A percentile compares a stretch with the other conserved stretches of the same genome.
Evolutionary conservation across 2,113 vertebrate species (phyloP).

Genomic region (Motacilla tschutschensis): DNA sequence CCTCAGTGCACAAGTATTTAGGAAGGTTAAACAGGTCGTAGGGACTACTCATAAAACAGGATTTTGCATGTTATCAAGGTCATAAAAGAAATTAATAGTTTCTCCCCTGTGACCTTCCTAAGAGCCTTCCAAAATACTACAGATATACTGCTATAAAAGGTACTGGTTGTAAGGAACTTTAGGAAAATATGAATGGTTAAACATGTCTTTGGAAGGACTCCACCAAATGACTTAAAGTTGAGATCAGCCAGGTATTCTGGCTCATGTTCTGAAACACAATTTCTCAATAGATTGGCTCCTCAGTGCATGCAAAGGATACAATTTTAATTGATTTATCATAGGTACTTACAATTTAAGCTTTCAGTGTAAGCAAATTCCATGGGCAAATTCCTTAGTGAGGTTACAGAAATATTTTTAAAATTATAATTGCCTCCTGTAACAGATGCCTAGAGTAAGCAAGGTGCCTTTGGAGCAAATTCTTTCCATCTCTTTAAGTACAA

Average conservation of each 20-base stretch:
- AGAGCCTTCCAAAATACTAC: not conserved
- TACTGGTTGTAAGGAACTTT: not conserved
- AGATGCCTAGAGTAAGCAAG: not conserved
- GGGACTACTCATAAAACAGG: not conserved
- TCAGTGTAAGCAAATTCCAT: not conserved
- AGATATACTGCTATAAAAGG: not conserved
- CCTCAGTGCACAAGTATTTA: not conserved
- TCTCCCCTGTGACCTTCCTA: not conserved
- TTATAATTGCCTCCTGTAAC: not conserved
- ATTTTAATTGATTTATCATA: not conserved
- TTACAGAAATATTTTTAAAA: not conserved
- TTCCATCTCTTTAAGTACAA: not conserved
- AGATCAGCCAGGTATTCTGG: not conserved
- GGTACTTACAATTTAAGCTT: not conserved
- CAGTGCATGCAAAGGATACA: not conserved
- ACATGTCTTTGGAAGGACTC: not conserved
- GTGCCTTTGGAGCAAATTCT: not conserved
- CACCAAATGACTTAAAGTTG: not conserved
- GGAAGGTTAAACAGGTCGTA: not conserved
- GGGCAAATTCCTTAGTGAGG: not conserved
- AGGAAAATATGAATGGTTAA: not conserved
- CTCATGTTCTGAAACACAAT: not conserved
- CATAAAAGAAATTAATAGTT: not conserved
- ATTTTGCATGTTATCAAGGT: not conserved
- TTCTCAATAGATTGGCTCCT: not conserved